phyloP scores from a whole-genome alignment of 2,113 vertebrate species.

The Vombatus ursinus region DNA sequence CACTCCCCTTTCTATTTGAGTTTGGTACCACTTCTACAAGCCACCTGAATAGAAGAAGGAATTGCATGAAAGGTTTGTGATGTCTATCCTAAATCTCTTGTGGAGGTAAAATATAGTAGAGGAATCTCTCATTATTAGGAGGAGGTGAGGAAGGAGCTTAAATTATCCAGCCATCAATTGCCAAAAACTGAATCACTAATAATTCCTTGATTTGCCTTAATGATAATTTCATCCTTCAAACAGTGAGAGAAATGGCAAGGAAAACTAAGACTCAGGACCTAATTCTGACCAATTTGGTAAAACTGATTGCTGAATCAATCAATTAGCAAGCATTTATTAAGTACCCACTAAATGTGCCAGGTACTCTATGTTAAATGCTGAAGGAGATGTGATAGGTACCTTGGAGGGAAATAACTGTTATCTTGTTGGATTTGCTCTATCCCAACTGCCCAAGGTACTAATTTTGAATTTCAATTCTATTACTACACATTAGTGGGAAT shows the following conservation, averaged over 20 bases:
- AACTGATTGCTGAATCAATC: not conserved
- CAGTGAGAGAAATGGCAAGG: not conserved
- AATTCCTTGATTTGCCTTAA: not conserved
- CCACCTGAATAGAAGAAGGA: not conserved
- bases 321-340: not conserved
- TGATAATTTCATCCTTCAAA: not conserved
- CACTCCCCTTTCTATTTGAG: not conserved
- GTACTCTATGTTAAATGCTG: not conserved
- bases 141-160: not conserved
- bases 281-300: not conserved
- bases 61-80: not conserved
- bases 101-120: not conserved
- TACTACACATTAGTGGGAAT: not conserved
- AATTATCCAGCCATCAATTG: not conserved
- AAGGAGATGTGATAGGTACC: not conserved
- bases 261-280: not conserved
- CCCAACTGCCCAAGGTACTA: not conserved
- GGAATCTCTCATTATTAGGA: not conserved
- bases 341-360: not conserved
- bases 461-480: not conserved
- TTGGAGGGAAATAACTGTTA: not conserved
- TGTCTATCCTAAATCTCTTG: not conserved
- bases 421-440: not conserved
- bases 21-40: not conserved
- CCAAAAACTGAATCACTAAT: not conserved